Conservation (phyloP, 1,140 invertebrate species). For the Penaeus chinensis region DNA sequence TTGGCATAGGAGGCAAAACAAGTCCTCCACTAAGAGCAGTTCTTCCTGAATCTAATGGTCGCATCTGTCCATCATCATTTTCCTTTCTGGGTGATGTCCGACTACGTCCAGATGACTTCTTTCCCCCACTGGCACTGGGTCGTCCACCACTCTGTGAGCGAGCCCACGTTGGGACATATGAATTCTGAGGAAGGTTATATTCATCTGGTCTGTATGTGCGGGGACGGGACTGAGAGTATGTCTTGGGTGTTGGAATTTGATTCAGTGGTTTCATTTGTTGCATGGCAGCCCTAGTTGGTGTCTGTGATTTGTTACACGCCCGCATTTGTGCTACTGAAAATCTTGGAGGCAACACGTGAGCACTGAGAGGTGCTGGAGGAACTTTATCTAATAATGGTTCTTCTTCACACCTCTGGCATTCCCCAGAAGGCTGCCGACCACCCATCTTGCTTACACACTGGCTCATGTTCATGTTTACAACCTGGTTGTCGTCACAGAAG, state of each 20-base stretch:
- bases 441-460: conserved; percentile 40
- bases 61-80: conserved; percentile 38
- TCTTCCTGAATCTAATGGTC: conserved; percentile 30
- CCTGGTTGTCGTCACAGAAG: conserved; percentile 42
- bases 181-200: conserved; percentile 47
- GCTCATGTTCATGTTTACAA: conserved; percentile 39
- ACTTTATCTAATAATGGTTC: conserved; percentile 46
- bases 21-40: conserved; percentile 47
- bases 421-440: conserved; percentile 39
- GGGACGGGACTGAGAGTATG: conserved; percentile 56
- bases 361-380: conserved; percentile 45
- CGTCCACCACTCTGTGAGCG: conserved; percentile 42
- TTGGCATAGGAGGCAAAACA: conserved; percentile 64
- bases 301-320: conserved; percentile 52
- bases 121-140: conserved; percentile 34
- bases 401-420: conserved; percentile 55
- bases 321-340: conserved; percentile 54
- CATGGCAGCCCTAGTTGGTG: conserved; percentile 50
- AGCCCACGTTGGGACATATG: conserved; percentile 40
- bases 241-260: conserved; percentile 34
- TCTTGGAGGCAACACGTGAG: conserved; percentile 53
- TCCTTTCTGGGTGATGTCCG: conserved; percentile 50
- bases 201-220: conserved; percentile 55
- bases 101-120: conserved; percentile 40
- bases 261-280: conserved; percentile 49